Evolutionary conservation across 2,113 vertebrate species (phyloP).

Genomic region (mouse (Mus musculus)): GRCm39 chr17:28342501-28343000

Average conservation of each 20-base stretch:
- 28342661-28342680: neutral
- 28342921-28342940: neutral
- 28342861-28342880: neutral
- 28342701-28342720: slow-evolving; percentile 65
- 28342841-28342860: neutral
- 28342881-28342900: neutral
- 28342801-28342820: slow-evolving; percentile 30
- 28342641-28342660: neutral
- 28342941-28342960: neutral
- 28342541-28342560: neutral
- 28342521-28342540: neutral
- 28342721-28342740: slow-evolving; percentile 75
- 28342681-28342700: slow-evolving; percentile 6
- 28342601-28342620: neutral
- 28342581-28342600: neutral
- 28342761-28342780: slow-evolving; percentile 73
- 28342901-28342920: too few relatives aligned
- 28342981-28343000: neutral
- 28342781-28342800: slow-evolving; percentile 60
- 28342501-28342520: too few relatives aligned
- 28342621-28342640: neutral
- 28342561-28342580: neutral
- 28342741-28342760: slow-evolving; percentile 73
- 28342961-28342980: neutral
- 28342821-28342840: neutral